Evolutionary conservation across 2,113 vertebrate genomes (phyloP).

Genomic region (Turnix velox): DNA sequence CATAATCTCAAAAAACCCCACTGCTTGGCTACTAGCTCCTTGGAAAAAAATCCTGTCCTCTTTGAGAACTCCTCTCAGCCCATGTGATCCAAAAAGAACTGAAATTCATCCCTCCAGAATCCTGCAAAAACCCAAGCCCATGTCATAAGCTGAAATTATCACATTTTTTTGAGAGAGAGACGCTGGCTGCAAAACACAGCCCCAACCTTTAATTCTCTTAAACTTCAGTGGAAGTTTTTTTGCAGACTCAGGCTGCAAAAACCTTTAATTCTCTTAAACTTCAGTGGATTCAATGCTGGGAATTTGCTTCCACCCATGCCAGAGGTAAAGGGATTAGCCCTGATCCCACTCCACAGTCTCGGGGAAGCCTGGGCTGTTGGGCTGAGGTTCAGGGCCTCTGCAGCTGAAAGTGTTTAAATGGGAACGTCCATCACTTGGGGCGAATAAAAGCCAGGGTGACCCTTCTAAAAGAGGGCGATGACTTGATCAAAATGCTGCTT

Average conservation of each 20-base stretch:
- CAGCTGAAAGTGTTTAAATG: constrained; percentile 54
- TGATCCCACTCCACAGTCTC: neutral
- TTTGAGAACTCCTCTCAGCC: neutral
- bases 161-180: no score
- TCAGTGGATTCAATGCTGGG: constrained; percentile 11
- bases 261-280: neutral
- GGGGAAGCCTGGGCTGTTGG: neutral
- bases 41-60: neutral
- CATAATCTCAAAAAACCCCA: neutral
- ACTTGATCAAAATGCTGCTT: constrained; percentile 66
- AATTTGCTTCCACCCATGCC: constrained; percentile 23
- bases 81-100: neutral
- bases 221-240: neutral
- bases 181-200: neutral
- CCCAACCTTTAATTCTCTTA: neutral
- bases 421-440: neutral
- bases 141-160: neutral
- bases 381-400: constrained; percentile 13
- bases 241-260: neutral
- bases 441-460: constrained; percentile 15
- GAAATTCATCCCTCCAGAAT: neutral
- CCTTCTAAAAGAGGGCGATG: constrained; percentile 9
- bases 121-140: neutral
- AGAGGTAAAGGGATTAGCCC: constrained; percentile 50
- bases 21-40: neutral